Conservation (phyloP, 1,140 invertebrate genomes). For the Listronotus bonariensis region DNA sequence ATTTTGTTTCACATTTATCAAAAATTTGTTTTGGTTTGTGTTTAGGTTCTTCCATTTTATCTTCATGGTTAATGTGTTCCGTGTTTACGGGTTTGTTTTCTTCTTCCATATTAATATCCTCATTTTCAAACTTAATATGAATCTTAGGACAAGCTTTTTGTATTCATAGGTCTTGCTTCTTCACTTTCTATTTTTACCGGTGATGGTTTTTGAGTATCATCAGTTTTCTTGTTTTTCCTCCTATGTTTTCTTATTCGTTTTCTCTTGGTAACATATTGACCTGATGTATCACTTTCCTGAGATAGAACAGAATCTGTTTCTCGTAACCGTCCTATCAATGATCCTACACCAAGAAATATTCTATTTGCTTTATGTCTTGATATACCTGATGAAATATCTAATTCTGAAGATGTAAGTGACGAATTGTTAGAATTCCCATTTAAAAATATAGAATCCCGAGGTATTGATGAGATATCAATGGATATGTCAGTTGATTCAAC, state of each 20-base stretch:
- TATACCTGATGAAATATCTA: too few relatives aligned
- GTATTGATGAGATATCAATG: too few relatives aligned
- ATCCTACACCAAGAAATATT: neutral
- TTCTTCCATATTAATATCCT: neutral
- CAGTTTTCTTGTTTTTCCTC: neutral
- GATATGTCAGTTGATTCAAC: too few relatives aligned
- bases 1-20: neutral
- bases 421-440: too few relatives aligned
- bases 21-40: neutral
- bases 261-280: slow-evolving; percentile 6
- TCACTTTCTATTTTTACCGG: neutral
- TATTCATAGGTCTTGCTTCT: neutral
- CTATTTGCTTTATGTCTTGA: neutral
- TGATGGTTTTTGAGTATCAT: neutral
- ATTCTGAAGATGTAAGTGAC: too few relatives aligned
- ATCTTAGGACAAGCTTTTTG: slow-evolving; percentile 6
- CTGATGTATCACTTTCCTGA: slow-evolving; percentile 3
- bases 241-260: neutral
- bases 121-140: slow-evolving; percentile 12
- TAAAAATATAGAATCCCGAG: too few relatives aligned
- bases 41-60: slow-evolving; percentile 3
- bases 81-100: neutral
- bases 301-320: slow-evolving; percentile 8
- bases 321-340: neutral
- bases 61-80: neutral